Conservation (phyloP, 1,140 invertebrate species). For the Lutraria rhynchaena region DNA sequence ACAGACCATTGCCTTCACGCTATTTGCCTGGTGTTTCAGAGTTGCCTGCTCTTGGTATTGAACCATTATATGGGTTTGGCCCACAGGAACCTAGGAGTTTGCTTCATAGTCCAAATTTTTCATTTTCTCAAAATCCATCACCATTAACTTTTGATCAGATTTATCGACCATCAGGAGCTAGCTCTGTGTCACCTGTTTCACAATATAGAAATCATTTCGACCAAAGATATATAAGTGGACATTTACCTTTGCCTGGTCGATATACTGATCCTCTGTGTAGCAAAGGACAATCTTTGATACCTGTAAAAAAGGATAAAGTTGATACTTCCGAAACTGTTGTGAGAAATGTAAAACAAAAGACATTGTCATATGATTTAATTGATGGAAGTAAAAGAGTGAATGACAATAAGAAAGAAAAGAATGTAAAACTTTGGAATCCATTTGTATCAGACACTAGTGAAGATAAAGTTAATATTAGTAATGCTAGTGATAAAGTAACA, state of each 20-base stretch:
- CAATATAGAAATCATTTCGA: conserved; percentile 56
- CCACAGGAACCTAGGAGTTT: conserved; percentile 51
- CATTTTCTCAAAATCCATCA: conserved; percentile 52
- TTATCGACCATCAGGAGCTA: conserved; percentile 46
- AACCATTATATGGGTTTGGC: conserved; percentile 53
- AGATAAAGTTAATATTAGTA: not conserved
- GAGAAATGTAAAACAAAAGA: not conserved
- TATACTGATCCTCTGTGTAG: conserved; percentile 38
- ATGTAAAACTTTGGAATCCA: conserved; percentile 52
- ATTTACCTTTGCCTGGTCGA: conserved; percentile 21
- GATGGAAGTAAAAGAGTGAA: not conserved
- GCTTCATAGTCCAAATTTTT: conserved; percentile 54
- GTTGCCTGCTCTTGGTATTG: conserved; percentile 40
- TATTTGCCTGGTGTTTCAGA: conserved; percentile 34
- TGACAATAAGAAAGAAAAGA: not conserved
- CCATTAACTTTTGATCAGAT: conserved; percentile 58
- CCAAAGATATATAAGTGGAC: conserved; percentile 26
- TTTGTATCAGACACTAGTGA: conserved; percentile 21
- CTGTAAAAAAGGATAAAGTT: not conserved
- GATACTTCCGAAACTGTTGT: not conserved
- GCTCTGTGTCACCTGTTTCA: conserved; percentile 50
- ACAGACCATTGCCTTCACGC: conserved; percentile 47
- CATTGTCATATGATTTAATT: not conserved
- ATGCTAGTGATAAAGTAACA: not conserved
- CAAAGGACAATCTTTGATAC: not conserved